Base-by-base conservation (phyloP, 2,888 invertebrate genomes). In the Mythimna loreyi region DNA sequence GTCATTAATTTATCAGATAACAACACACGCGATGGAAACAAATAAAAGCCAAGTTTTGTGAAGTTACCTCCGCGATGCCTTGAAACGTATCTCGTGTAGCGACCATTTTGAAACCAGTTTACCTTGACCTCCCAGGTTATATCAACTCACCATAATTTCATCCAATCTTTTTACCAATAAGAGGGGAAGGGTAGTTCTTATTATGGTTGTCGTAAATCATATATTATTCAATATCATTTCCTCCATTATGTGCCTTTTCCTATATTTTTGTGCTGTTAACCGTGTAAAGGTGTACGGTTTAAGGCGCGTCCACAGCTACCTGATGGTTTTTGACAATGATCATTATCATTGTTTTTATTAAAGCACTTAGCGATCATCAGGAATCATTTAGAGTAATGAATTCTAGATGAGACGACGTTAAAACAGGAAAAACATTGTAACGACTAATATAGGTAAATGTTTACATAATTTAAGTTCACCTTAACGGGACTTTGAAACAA, bases 171-270 rank as follows among this genome's bases (percentile, higher is more conserved):
- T 33, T 36, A 33, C n/a, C 13, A n/a, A 25, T 25, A 16, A 53
- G 58, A 50, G 25, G 23, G 49, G 60, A 21, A n/a, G 28, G 21
- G 52, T 23, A 52, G 79, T 50, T 69, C 85, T 63, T 16, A 19
- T 28, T 43, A 58, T 9, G 52, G 8, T 72, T 72, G 83, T 21
- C 59, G 60, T 57, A 68, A 76, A 67, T 79, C 82, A 83, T 85
- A 84, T 83, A 83, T 83, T 81, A 83, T 83, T 83, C 85, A 83
- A 72, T 75, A 85, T 61, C 52, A 60, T 78, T 81, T 66, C 25
- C 63, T 47, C 59, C 33, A 76, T 79, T 76, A 81, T 67, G 67
- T 68, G 63, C 55, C 63, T 70, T 64, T 83, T 78, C 69, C 59
- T 69, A 77, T 74, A 73, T 71, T 73, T 70, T 75, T 57, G 71